phyloP scores from a whole-genome alignment of 2,888 invertebrate genomes.

The Halictus ligatus region DNA sequence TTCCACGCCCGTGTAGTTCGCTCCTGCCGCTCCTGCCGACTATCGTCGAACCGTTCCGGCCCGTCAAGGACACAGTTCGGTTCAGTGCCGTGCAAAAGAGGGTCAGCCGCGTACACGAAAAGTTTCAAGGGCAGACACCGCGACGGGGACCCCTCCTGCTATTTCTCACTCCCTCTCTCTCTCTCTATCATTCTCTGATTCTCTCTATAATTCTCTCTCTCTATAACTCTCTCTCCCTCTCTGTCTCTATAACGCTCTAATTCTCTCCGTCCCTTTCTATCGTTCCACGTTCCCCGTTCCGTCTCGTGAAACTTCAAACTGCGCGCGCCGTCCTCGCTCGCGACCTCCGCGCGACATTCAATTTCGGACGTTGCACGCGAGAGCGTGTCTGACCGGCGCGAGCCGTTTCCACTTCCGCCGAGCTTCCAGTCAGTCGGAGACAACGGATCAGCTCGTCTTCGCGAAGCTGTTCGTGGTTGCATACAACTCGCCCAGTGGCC shows the following conservation, averaged over 20 bases:
- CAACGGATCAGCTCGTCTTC: not conserved
- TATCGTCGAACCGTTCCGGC: constrained; percentile 66
- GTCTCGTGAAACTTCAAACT: not conserved
- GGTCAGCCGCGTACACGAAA: constrained; percentile 73
- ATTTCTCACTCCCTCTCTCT: not conserved
- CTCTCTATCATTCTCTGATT: too few species aligned
- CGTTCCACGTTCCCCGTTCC: not conserved
- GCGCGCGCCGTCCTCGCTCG: not conserved
- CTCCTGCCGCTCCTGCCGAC: constrained; percentile 18
- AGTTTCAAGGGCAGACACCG: constrained; percentile 69
- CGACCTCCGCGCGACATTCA: not conserved
- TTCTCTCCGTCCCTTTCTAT: not conserved
- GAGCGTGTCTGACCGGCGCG: not conserved
- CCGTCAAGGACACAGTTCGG: constrained; percentile 69
- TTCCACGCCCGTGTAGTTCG: constrained; percentile 23
- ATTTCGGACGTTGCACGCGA: not conserved
- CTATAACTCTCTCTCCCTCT: too few species aligned
- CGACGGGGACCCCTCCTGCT: constrained; percentile 38
- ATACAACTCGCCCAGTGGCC: not conserved
- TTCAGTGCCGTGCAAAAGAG: constrained; percentile 70
- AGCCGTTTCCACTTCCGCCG: not conserved
- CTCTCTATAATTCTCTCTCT: not conserved
- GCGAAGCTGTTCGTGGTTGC: not conserved
- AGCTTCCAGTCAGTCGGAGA: not conserved
- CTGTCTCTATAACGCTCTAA: not conserved